These are phyloP conservation scores for Halcyon malimbica DNA, from an alignment of 2,113 vertebrate genomes.

Conservation along the genomic window DNA sequence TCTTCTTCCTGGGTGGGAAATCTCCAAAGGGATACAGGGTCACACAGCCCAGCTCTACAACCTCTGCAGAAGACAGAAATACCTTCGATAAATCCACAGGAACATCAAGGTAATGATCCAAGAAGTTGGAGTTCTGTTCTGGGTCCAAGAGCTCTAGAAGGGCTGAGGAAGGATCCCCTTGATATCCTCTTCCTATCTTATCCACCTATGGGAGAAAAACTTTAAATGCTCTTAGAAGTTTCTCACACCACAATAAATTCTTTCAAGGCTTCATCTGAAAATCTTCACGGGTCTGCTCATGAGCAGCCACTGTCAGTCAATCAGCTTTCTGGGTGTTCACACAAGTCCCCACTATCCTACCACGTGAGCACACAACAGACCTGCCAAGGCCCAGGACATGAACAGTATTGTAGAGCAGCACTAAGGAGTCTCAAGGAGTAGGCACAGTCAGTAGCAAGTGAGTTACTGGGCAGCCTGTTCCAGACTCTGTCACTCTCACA, in stretches of 20 bases:
- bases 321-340: background rate
- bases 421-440: background rate
- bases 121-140: constrained; percentile 95
- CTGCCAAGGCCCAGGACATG: background rate
- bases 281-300: background rate
- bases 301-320: background rate
- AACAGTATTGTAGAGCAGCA: background rate
- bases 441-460: background rate
- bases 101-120: constrained; percentile 97
- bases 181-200: constrained; percentile 97
- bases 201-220: constrained; percentile 83
- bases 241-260: background rate
- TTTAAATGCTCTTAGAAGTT: background rate
- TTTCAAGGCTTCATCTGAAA: background rate
- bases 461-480: background rate
- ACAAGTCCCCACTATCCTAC: background rate
- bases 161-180: constrained; percentile 94
- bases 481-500: too few species aligned
- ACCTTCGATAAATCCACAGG: constrained; percentile 97
- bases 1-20: background rate
- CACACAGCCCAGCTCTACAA: background rate
- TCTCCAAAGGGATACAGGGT: background rate
- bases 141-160: constrained; percentile 94
- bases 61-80: background rate
- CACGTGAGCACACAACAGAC: accelerated